Evolutionary conservation across 2,888 invertebrate genomes (phyloP).

Genomic region (Trissonchulus sp.): DNA sequence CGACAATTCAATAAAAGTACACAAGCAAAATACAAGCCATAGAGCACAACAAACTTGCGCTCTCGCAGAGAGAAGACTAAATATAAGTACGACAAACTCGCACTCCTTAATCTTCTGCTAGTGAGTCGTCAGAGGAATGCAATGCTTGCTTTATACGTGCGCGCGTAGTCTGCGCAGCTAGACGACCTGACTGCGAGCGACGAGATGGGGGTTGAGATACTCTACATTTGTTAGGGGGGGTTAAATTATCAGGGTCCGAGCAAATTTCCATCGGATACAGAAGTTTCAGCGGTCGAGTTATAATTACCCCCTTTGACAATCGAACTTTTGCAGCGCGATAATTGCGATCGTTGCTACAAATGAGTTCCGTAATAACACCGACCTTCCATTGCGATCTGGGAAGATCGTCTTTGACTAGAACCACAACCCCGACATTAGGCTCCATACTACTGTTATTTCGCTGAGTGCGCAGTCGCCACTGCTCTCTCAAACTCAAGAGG

Average conservation of each 20-base stretch:
- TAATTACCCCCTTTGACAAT: slow-evolving; percentile 6
- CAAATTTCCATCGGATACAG: slow-evolving; percentile 20
- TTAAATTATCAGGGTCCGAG: no score
- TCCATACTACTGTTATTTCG: background rate
- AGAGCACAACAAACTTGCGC: no score
- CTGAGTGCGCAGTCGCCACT: slow-evolving; percentile 29
- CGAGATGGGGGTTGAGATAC: background rate
- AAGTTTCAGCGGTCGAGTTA: slow-evolving; percentile 20
- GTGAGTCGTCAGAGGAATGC: no score
- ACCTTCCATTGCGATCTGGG: slow-evolving; percentile 10
- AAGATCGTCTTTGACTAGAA: slow-evolving; percentile 19
- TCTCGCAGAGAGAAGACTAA: no score
- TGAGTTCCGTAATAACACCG: slow-evolving; percentile 12
- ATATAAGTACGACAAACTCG: no score
- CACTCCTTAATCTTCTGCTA: no score
- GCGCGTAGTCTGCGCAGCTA: no score
- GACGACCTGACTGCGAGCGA: background rate
- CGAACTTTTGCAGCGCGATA: slow-evolving; percentile 17
- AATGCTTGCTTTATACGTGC: no score
- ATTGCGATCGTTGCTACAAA: slow-evolving; percentile 21
- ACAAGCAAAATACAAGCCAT: no score
- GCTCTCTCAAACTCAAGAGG: slow-evolving; percentile 14
- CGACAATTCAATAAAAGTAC: no score
- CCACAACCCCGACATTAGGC: slow-evolving; percentile 7
- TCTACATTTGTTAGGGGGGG: no score